Base-by-base conservation (phyloP, 2,113 vertebrate species). In the Scalopus aquaticus region DNA sequence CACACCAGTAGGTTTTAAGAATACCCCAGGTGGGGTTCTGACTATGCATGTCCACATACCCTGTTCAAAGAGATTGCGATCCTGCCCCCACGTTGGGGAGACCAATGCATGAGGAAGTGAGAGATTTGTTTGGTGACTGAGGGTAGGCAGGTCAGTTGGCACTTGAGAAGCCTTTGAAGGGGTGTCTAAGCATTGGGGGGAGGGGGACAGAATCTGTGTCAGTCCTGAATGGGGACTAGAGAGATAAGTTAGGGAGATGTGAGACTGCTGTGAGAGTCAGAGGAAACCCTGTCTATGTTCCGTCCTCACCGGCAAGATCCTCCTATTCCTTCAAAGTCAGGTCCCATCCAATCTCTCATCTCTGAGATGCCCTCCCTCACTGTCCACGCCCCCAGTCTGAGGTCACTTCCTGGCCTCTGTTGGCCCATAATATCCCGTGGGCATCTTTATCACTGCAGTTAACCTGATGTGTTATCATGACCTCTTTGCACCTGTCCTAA, bases 391-490 rank as follows among this genome's bases (percentile, higher is more conserved):
- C n/a, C n/a, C n/a, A n/a, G 22, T 16, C 77, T 32, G 17, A 73
- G 6, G 13, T 67, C 9, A 6, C 35, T 39, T 46, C 69, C 67
- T 30, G 3, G 24, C 10, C 35, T 37, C 10, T 24, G n/a, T 0
- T 3, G 0, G 8, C 39, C 46, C 11, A 1, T 32, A 5, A 24
- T 35, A 6, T n/a, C 72, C 42, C 39, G 5, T 3, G n/a, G 46
- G 20, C 37, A 2, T 39, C 58, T 39, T 69, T 35, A 16, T 44
- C 39, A 2, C 19, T n/a, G 17, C 9, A 28, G 5, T 60, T 32
- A n/a, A 5, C 19, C 58, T 20, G 49, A 39, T 49, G 30, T 24
- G 7, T 87, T 51, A 6, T 19, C 30, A 6, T 42, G 44, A 51
- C 73, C 46, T 76, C 32, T 70, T 32, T 15, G 62, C 22, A 58